Evolutionary conservation across 1,140 invertebrate genomes (phyloP).

Genomic region (Andricus grossulariae): DNA sequence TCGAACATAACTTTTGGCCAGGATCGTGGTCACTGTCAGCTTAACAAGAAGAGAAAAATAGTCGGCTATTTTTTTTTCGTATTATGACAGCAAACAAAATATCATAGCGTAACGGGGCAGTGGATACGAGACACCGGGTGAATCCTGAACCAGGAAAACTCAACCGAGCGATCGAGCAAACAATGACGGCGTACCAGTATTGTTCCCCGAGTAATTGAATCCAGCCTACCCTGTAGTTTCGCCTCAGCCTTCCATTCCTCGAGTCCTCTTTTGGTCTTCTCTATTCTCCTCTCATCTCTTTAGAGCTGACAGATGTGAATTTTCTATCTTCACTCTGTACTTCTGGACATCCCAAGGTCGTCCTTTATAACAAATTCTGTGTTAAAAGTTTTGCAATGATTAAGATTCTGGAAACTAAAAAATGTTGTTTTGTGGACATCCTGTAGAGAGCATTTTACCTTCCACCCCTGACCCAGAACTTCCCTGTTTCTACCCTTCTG

Average conservation of each 20-base stretch:
- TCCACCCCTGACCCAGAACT: constrained; percentile 10
- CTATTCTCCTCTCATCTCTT: constrained; percentile 40
- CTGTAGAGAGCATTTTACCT: constrained; percentile 40
- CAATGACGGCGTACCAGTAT: constrained; percentile 71
- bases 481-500: no score
- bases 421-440: no score
- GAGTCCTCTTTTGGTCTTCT: constrained; percentile 1
- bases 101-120: constrained; percentile 66
- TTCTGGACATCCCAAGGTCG: no score
- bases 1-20: neutral
- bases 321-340: no score
- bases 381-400: no score
- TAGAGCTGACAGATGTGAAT: constrained; percentile 39
- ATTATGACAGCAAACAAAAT: constrained; percentile 73
- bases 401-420: no score
- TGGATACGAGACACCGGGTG: constrained; percentile 50
- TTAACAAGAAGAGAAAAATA: constrained; percentile 45
- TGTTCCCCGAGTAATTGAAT: constrained; percentile 76
- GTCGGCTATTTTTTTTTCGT: constrained; percentile 33
- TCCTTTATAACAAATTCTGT: no score
- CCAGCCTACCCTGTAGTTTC: constrained; percentile 53
- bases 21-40: neutral
- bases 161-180: constrained; percentile 69
- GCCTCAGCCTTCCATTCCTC: constrained; percentile 33
- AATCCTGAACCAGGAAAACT: constrained; percentile 66